These are phyloP conservation scores for Ceryle rudis DNA, from an alignment of 2,797 vertebrate species.

Conservation along the genomic window DNA sequence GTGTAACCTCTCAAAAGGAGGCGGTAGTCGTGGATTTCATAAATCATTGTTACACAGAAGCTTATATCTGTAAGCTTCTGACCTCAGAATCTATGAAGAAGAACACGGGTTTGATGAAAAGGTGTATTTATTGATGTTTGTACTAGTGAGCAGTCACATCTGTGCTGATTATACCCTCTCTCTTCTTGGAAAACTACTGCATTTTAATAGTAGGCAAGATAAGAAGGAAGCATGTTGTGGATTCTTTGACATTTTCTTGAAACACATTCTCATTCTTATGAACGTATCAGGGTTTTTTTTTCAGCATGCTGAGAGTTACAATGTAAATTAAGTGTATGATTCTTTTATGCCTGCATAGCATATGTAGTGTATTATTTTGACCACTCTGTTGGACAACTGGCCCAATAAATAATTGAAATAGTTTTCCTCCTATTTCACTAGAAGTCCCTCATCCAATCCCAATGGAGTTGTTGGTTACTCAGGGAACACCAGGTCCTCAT, in stretches of 20 bases:
- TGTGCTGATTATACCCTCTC: background rate
- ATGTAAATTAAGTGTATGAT: background rate
- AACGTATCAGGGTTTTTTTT: background rate
- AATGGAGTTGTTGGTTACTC: constrained; percentile 82
- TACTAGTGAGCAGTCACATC: background rate
- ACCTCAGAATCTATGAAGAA: background rate
- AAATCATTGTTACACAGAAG: background rate
- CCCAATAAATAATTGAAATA: constrained; percentile 71
- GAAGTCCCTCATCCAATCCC: constrained; percentile 69
- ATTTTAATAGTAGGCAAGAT: background rate
- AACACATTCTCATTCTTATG: background rate
- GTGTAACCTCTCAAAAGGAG: background rate
- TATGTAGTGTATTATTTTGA: background rate
- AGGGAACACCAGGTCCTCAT: constrained; percentile 84
- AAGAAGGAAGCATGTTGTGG: background rate
- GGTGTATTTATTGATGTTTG: background rate
- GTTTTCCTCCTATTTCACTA: constrained; percentile 70
- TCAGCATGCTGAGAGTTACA: background rate
- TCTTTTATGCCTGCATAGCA: background rate
- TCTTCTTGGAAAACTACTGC: background rate
- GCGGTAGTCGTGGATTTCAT: background rate
- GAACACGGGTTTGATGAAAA: background rate
- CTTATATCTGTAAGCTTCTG: background rate
- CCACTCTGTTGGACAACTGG: constrained; percentile 31
- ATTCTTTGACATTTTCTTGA: background rate